Percentiles rank a stretch among this genome's conserved stretches.
Conservation (phyloP, 2,888 invertebrate genomes). For the Cephus spinipes region DNA sequence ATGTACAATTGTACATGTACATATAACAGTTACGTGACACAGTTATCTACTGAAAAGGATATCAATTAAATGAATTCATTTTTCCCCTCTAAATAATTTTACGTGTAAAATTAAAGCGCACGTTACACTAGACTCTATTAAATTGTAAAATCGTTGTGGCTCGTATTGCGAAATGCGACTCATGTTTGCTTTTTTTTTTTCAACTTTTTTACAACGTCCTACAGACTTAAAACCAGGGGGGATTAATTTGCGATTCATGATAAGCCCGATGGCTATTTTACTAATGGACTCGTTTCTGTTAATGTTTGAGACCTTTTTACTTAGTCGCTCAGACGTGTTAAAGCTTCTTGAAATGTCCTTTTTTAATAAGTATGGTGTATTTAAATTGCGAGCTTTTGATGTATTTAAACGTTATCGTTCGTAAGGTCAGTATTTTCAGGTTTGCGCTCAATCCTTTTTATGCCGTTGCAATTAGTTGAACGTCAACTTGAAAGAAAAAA, state of each 20-base stretch:
- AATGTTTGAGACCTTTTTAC: not conserved
- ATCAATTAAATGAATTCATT: not conserved
- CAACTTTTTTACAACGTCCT: not conserved
- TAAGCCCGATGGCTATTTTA: not conserved
- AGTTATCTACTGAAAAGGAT: not conserved
- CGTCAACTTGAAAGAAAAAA: not conserved
- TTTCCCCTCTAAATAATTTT: not conserved
- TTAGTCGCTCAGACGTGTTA: not conserved
- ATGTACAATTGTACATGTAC: no score
- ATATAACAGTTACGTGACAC: not conserved
- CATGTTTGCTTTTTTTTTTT: not conserved
- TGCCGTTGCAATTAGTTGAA: not conserved
- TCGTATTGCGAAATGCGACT: not conserved
- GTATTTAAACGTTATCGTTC: not conserved
- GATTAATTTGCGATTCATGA: not conserved
- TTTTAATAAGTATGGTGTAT: not conserved
- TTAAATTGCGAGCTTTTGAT: not conserved
- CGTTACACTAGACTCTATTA: not conserved
- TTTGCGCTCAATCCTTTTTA: not conserved
- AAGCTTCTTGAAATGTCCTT: not conserved
- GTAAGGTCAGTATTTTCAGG: not conserved
- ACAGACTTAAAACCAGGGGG: not conserved
- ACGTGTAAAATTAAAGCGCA: not conserved
- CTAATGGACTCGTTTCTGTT: not conserved
- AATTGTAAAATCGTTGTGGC: not conserved